Conservation (phyloP, 1,140 invertebrate species). For the Anoplophora glabripennis region DNA sequence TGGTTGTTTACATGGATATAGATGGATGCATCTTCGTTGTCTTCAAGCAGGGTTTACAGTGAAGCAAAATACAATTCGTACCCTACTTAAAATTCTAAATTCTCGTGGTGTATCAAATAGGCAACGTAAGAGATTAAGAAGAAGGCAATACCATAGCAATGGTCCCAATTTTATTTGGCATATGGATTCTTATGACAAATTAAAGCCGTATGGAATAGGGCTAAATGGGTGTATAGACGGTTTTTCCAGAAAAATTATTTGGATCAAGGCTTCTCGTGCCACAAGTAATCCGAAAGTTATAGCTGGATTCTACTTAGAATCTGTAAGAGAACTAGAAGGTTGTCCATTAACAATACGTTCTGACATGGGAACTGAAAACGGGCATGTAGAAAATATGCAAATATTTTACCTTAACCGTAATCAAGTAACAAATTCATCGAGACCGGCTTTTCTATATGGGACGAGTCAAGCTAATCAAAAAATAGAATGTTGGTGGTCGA, state of each 20-base stretch:
- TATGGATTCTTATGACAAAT: constrained; percentile 18
- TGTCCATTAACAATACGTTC: background rate
- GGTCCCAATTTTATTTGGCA: constrained; percentile 24
- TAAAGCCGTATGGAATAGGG: constrained; percentile 21
- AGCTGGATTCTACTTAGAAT: background rate
- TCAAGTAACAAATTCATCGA: background rate
- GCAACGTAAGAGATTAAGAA: constrained; percentile 5
- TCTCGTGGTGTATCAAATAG: background rate
- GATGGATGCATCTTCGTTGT: constrained; percentile 13
- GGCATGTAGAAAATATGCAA: background rate
- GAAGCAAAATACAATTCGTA: background rate
- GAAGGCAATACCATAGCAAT: constrained; percentile 21
- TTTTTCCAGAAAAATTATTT: constrained; percentile 19
- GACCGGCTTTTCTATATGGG: constrained; percentile 11
- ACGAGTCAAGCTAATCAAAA: constrained; percentile 10
- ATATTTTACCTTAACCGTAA: background rate
- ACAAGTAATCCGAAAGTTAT: constrained; percentile 12
- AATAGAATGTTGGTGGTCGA: constrained; percentile 19
- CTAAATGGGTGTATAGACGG: constrained; percentile 20
- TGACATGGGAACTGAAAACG: constrained; percentile 20
- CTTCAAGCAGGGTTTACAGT: constrained; percentile 9
- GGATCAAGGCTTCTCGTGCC: constrained; percentile 5
- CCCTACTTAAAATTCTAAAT: constrained; percentile 3
- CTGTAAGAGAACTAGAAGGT: background rate
- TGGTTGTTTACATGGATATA: constrained; percentile 4